These are phyloP conservation scores for Osmoderma eremita DNA, from an alignment of 2,888 invertebrate species.

Conservation along the genomic window DNA sequence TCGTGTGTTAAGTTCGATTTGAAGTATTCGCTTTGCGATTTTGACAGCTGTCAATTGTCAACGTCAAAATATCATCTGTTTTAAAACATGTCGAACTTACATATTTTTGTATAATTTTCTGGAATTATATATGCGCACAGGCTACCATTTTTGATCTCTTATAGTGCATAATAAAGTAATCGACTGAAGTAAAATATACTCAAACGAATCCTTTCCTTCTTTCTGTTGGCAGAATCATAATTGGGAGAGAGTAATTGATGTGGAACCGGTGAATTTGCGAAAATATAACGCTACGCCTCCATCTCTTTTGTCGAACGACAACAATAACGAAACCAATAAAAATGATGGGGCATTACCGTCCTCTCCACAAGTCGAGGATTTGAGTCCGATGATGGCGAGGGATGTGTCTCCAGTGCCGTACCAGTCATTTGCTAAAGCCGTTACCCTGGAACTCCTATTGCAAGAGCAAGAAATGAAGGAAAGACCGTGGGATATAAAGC, in stretches of 20 bases:
- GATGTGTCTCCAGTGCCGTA: not conserved
- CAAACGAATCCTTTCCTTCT: constrained; percentile 71
- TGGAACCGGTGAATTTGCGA: constrained; percentile 57
- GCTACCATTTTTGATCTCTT: constrained; percentile 28
- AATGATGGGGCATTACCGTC: not conserved
- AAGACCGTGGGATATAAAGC: constrained; percentile 29
- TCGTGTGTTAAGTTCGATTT: not conserved
- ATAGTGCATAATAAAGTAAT: constrained; percentile 42
- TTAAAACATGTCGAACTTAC: too few relatives aligned
- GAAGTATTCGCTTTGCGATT: not conserved
- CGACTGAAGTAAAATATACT: constrained; percentile 23
- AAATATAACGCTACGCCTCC: constrained; percentile 24
- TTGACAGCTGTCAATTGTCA: constrained; percentile 30
- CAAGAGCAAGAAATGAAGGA: constrained; percentile 32
- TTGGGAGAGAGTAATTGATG: constrained; percentile 65
- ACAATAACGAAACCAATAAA: constrained; percentile 13
- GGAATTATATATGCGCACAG: not conserved
- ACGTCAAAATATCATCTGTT: constrained; percentile 1
- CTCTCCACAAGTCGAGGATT: too few relatives aligned
- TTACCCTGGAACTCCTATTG: constrained; percentile 36
- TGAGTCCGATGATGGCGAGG: not conserved
- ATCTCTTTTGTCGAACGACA: not conserved
- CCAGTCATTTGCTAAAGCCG: not conserved
- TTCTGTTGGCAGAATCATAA: constrained; percentile 72
- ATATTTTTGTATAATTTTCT: not conserved